Evolutionary conservation across 2,113 vertebrate genomes (phyloP), one percentile per base, ranked within the genome.

Genomic region (Hippocampus barbouri): DNA sequence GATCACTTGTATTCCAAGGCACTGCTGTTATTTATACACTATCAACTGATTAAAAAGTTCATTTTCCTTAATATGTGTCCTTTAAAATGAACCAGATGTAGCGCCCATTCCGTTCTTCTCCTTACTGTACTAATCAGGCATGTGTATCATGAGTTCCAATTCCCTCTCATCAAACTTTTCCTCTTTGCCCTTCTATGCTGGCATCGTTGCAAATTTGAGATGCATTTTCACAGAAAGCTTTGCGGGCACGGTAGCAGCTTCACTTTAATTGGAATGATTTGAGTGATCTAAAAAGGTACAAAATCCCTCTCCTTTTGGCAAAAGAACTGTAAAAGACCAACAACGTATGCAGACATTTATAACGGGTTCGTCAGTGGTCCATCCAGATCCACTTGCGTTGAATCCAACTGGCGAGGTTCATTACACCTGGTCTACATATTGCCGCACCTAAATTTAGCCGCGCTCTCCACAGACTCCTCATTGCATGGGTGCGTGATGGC

Each of bases 401-500:
- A 69, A 53, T 66, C 75, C 73, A 70, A 25, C 72, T 3, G 47
- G 68, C 67, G 82, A 87, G 86, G 82, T 76, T 85, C 70, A 66
- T 63, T 81, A 87, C 88, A 88, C 88, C 88, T 89, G 89, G 82
- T 84, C 84, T 83, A 84, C 82, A 85, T 87, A 84, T 79, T 63
- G 66, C 80, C 65, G 70, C 74, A n/a, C 70, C 88, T 90, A 91
- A 88, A 87, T 87, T 86, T 89, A 91, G 88, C 75, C 70, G 74
- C 10, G 53, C 76, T 79, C 86, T 86, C 82, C 60, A 62, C 53
- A 75, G 85, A 84, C 79, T 80, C 66, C 72, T 74, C 53, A 70
- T 68, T 79, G 70, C 82, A 45, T 34, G 51, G 69, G 66, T 75
- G 40, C 77, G 79, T 23, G 72, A 75, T 73, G 81, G 73, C 87